Evolutionary conservation across 2,113 vertebrate species (phyloP).

Genomic region (Malurus cyaneus): DNA sequence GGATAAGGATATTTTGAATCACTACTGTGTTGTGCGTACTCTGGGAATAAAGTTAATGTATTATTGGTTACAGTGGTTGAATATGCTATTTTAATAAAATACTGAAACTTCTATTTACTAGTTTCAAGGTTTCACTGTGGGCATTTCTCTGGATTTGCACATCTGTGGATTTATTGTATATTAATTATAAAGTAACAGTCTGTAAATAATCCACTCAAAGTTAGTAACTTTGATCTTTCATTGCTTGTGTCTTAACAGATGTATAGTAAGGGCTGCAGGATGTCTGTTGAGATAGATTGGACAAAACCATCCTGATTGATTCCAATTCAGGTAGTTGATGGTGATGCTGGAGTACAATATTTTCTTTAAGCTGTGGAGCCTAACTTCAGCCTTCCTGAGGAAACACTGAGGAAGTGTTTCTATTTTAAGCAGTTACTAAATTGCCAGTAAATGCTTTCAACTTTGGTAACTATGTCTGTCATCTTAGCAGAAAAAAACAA

Average conservation of each 20-base stretch:
- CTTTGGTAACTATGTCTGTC: not conserved
- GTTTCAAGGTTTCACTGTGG: constrained; percentile 6
- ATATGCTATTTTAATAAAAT: constrained; percentile 98
- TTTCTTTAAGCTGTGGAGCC: not conserved
- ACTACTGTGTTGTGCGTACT: constrained; percentile 79
- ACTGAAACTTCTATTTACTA: constrained; percentile 62
- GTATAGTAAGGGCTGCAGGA: not conserved
- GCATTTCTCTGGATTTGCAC: not conserved
- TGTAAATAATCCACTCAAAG: not conserved
- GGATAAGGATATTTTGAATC: constrained; percentile 77
- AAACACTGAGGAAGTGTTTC: not conserved
- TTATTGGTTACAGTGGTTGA: constrained; percentile 83
- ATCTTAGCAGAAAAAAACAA: not conserved
- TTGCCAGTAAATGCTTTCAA: not conserved
- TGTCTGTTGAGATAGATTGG: not conserved
- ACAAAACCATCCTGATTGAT: not conserved
- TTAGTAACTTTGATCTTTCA: not conserved
- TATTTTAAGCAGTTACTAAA: not conserved
- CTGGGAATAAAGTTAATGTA: constrained; percentile 73
- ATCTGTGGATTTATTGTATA: not conserved
- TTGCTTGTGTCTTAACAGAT: not conserved
- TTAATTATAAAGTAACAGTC: not conserved
- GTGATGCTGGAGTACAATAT: not conserved
- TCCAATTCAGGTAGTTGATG: not conserved
- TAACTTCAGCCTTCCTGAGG: not conserved